Evolutionary conservation across 2,888 invertebrate genomes (phyloP).

Genomic region (Metopia argyrocephala): DNA sequence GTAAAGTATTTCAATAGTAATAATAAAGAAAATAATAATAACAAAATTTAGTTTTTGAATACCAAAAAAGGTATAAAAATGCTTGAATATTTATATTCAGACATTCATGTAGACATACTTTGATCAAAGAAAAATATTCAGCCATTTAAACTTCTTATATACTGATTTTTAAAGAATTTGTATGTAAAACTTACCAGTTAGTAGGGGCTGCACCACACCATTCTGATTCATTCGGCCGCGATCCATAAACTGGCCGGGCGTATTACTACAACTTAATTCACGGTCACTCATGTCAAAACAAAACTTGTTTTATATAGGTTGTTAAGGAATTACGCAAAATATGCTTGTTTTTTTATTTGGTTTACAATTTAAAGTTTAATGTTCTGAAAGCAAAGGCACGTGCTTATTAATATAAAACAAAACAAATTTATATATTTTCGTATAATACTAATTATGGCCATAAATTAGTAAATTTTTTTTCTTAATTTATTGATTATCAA

Average conservation of each 20-base stretch:
- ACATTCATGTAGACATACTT: too few species aligned
- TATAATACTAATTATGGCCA: background rate
- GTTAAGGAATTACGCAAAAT: background rate
- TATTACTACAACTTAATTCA: conserved; percentile 72
- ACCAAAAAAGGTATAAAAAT: background rate
- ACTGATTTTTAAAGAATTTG: conserved; percentile 1
- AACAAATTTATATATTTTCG: background rate
- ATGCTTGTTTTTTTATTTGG: too few species aligned
- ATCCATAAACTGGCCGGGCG: conserved; percentile 75
- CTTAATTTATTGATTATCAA: background rate
- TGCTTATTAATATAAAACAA: background rate
- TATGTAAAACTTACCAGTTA: conserved; percentile 85
- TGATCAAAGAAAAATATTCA: background rate
- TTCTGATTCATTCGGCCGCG: conserved; percentile 77
- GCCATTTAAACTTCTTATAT: background rate
- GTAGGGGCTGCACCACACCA: conserved; percentile 90
- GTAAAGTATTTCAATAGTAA: too few species aligned
- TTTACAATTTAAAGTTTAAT: conserved; percentile 9
- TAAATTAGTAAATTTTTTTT: background rate
- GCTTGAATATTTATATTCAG: too few species aligned
- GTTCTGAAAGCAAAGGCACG: conserved; percentile 9
- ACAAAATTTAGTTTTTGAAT: too few species aligned
- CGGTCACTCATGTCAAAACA: conserved; percentile 73
- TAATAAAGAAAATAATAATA: too few species aligned
- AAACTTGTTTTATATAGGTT: conserved; percentile 1